Evolutionary conservation across 2,888 invertebrate genomes (phyloP), one percentile per base, ranked within the genome.

Genomic region (Agriopis marginaria): DNA sequence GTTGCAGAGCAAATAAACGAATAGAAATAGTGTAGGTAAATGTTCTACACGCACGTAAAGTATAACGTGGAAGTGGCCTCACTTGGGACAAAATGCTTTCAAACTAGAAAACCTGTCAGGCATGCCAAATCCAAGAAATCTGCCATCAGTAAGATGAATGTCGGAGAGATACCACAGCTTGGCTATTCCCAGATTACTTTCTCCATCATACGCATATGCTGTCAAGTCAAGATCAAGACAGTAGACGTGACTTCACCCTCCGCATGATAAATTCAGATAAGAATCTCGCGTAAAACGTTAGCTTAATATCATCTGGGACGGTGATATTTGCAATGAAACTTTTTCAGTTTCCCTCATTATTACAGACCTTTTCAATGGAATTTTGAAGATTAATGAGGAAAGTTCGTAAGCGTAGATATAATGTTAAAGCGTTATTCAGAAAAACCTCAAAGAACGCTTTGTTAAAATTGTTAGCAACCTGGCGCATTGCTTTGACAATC

Each of bases 221-320:
- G 63, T 64, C 56, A 32, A 32, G 42, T 42, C 42, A 50, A 53
- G 23, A 62, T 44, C 55, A 67, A 58, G 58, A 40, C 44, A 17
- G 17, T 3, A 47, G n/a, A 60, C 64, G 61, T 64, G 64, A 55
- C 12, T 66, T 70, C n/a, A 45, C n/a, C 44, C 51, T 42, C 55
- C 40, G 51, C 49, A 61, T 64, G 32, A 64, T 51, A 73, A 66
- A 55, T 72, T 40, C 40, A 44, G 17, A 63, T 67, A 42, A 55
- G 7, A 53, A 71, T 64, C 40, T 51, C 47, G 14, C 40, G 42
- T 40, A 50, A 59, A 49, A 53, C 51, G 10, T 14, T 39, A 42
- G 14, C 47, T 53, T 67, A 67, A 53, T 23, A 23, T 23, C 63
- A 63, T 68, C 51, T 58, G 68, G 58, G 68, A 51, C 51, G 14